Conservation (phyloP, 2,113 vertebrate genomes). For the Perca schrenkii region DNA sequence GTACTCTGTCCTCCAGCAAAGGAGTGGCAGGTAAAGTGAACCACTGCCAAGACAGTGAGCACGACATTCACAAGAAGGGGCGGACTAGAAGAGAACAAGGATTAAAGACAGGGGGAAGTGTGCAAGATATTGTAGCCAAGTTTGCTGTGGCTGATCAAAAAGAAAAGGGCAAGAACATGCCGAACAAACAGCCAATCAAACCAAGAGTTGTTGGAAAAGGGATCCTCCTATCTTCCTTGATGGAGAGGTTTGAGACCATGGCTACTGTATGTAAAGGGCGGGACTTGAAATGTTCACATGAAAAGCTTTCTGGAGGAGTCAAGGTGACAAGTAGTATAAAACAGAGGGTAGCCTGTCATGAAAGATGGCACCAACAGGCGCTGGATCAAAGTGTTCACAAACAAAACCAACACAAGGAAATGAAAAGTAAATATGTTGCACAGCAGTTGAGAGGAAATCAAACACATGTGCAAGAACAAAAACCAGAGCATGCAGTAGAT, state of each 20-base stretch:
- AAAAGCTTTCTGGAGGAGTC: constrained; percentile 27
- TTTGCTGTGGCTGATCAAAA: constrained; percentile 87
- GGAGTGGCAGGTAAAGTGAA: constrained; percentile 42
- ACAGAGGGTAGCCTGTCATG: constrained; percentile 43
- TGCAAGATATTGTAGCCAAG: constrained; percentile 88
- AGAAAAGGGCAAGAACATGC: constrained; percentile 60
- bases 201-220: constrained; percentile 73
- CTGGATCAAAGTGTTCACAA: constrained; percentile 5
- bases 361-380: constrained; percentile 29
- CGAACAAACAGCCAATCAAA: constrained; percentile 46
- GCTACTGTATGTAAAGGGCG: constrained; percentile 74
- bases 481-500: neutral
- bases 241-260: constrained; percentile 87
- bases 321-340: constrained; percentile 36
- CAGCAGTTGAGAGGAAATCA: constrained; percentile 13
- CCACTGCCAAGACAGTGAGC: constrained; percentile 41
- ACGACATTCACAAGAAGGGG: constrained; percentile 11
- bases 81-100: constrained; percentile 39
- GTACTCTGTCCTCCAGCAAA: constrained; percentile 80
- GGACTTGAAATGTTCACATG: constrained; percentile 36
- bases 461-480: constrained; percentile 15
- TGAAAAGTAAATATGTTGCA: neutral
- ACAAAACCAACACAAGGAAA: constrained; percentile 30
- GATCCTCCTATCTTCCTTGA: constrained; percentile 82
- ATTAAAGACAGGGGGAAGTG: constrained; percentile 72